Base-by-base conservation (phyloP, 2,888 invertebrate genomes). In the Dynastes hyllus region DNA sequence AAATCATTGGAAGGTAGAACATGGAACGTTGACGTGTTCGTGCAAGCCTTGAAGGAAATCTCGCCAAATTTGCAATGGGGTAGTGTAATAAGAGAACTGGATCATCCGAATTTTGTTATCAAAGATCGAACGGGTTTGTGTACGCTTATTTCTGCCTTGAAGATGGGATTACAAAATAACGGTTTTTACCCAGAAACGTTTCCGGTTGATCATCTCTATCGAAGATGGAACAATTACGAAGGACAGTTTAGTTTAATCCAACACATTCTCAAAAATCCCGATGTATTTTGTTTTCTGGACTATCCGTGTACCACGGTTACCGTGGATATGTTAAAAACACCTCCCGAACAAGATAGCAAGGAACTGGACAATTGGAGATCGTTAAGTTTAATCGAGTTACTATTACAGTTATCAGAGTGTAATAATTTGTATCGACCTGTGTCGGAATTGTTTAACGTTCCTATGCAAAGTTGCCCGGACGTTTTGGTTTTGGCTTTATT, bases 11-110 rank as follows among this genome's bases (percentile, higher is more conserved):
- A 88, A 65, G 84, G 85, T 86, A 92, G 89, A 87, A 93, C 87
- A 58, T 99, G 98, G 98, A 98, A 98, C 88, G 93, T 97, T 11
- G 98, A 98, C 86, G 93, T 97, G 77, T 98, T 98, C 87, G 95
- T 98, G 58, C 96, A 96, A 87, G 94, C 96, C n/a, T 90, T 98
- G 37, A 96, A 97, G 88, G 98, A 98, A 87, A 90, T 96, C 82
- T 95, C 95, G 82, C 94, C 96, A 1, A 95, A 93, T 86, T 89
- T 98, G 80, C 94, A 95, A 84, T 98, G 98, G 98, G 95, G 95
- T 86, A 98, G 97, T 86, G 97, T 99, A 0, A 94, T 98, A 82
- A 90, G 93, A 81, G 97, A 97, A 89, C 90, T 99, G 55, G 99
- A 99, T 88, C 96, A 98, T 88, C 92, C 94, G 2, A 97, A 97